Base-by-base conservation (phyloP, 1,140 invertebrate genomes). In the Chironomus tepperi region DNA sequence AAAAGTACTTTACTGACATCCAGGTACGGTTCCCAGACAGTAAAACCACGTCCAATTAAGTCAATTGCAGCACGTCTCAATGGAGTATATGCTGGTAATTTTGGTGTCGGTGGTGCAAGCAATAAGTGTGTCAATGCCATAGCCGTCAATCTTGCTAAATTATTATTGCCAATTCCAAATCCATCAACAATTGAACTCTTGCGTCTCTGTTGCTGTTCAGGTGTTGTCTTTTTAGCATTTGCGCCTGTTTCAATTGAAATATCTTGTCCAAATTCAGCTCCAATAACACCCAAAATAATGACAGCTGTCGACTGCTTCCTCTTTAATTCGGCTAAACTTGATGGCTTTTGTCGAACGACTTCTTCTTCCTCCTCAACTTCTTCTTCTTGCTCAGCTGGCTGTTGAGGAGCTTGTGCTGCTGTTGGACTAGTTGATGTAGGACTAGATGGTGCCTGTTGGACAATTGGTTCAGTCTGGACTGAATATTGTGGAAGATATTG, bases 21-120 rank as follows among this genome's bases (percentile, higher is more conserved):
- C 19, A 99, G 82, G 83, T 98, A 98, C 0, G 97, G 96, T 82
- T 99, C 97, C 98, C 98, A 99, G 0, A 99, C 95, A 0, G 94
- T 96, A 81, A 99, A 99, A 34, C 98, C 98, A 73, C 97, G 87
- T 0, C 98, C 93, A 76, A 97, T 90, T 73, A 99, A 86, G 87
- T 99, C 98, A 70, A 99, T 97, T 3, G 98, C 96, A 16, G 98
- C 97, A 76, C 97, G 84, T 16, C 97, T 85, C 34, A 99, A 84
- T 0, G 96, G 90, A 15, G 96, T 97, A 83, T 97, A 92, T 15
- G 93, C 85, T 0, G 96, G 96, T 74, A 98, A 83, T 77, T 92
- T 90, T 1, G 87, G 82, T 19, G 89, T 89, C 16, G 94, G 88
- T 21, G 95, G 93, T 21, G 94, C 89, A 67, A 98, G 88, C n/a